A percentile compares a stretch with the other conserved stretches of the same genome.
These are phyloP conservation scores for Nothobranchius furzeri DNA, from an alignment of 2,113 vertebrate genomes.

Conservation along the genomic window DNA sequence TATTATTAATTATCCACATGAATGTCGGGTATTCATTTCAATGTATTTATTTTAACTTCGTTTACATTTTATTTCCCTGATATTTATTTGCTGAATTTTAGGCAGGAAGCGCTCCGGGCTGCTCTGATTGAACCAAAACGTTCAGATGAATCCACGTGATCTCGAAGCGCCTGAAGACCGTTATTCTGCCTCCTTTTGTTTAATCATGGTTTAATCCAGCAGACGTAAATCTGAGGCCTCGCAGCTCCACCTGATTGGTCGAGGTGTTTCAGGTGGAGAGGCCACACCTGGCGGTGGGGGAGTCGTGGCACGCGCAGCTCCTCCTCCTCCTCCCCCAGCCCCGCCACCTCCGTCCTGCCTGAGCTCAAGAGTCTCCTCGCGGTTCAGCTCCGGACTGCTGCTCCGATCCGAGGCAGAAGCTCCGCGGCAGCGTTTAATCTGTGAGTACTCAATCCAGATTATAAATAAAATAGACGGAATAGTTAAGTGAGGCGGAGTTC, in stretches of 20 bases:
- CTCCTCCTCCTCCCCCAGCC: conserved; percentile 47
- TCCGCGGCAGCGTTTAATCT: neutral
- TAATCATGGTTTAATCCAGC: neutral
- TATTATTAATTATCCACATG: too few relatives aligned
- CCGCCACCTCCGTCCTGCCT: conserved; percentile 29
- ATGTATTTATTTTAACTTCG: too few relatives aligned
- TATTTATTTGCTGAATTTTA: too few relatives aligned
- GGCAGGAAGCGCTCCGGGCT: too few relatives aligned
- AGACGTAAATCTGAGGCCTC: too few relatives aligned
- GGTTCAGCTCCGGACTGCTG: conserved; percentile 13
- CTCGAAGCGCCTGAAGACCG: neutral
- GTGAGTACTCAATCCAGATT: conserved; percentile 42
- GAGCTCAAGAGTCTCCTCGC: conserved; percentile 14
- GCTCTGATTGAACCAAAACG: too few relatives aligned
- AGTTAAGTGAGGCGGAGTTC: too few relatives aligned
- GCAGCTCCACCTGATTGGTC: too few relatives aligned
- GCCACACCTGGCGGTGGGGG: conserved; percentile 50
- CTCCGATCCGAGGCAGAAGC: conserved; percentile 8
- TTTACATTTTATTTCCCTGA: too few relatives aligned
- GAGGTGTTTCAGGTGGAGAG: neutral
- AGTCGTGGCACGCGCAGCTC: conserved; percentile 18
- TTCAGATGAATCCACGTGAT: too few relatives aligned
- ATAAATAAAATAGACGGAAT: accelerated
- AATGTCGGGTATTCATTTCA: too few relatives aligned
- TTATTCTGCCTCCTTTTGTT: neutral